Base-by-base conservation (phyloP, 1,140 invertebrate genomes). In the Lutraria rhynchaena region DNA sequence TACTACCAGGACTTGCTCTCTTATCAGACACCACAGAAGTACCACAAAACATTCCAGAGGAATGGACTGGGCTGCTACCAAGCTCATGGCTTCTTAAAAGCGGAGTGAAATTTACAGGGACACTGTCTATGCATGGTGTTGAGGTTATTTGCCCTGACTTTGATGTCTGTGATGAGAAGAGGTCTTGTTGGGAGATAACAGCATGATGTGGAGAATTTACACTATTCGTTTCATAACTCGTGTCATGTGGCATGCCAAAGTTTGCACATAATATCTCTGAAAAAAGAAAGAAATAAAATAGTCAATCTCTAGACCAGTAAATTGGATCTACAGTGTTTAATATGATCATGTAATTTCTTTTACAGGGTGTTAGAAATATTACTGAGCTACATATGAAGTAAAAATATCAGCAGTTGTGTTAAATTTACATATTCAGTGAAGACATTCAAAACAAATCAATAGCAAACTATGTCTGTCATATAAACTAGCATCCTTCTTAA, bases 221-320 rank as follows among this genome's bases (percentile, higher is more conserved):
- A 46, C 49, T 41, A 29, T 46, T 27, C 1, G 41, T 67, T 17
- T 67, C 63, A 67, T 67, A 67, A 1, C 63, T 41, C 15, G 63
- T 27, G 49, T 67, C 63, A 3, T 41, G 11, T n/a, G 63, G 44
- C 22, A 67, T 41, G 17, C 63, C 63, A 46, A 67, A 46, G 24
- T 46, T 67, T 0, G 63, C 63, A 49, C 63, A 67, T 41, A 67
- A 13, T 24, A 67, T 67, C 44, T 67, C 63, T 67, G 44, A 11
- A 67, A 67, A 22, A 46, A 5, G 44, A 41, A 22, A 24, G 5
- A 41, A 15, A 15, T 41, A 41, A 41, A 41, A n/a, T n/a, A n/a
- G n/a, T n/a, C n/a, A n/a, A n/a, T n/a, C n/a, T n/a, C n/a, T n/a
- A n/a, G n/a, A n/a, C n/a, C n/a, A n/a, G n/a, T n/a, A n/a, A n/a